These are phyloP conservation scores for Tetranychus truncatus DNA, from an alignment of 2,888 invertebrate species.

Conservation along the genomic window DNA sequence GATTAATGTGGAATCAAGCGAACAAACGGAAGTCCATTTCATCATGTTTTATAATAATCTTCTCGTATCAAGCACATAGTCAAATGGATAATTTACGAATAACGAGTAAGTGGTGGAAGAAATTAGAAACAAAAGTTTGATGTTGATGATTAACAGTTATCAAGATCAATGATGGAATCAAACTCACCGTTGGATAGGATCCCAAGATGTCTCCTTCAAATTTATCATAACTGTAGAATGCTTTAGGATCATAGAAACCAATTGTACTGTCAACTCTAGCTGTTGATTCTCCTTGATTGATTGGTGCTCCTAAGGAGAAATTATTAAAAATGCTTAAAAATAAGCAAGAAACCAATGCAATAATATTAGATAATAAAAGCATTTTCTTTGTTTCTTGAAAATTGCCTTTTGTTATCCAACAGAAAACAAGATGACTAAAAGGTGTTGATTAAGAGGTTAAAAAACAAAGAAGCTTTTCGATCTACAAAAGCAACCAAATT, in stretches of 20 bases:
- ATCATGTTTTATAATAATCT: too few relatives aligned
- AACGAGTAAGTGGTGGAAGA: neutral
- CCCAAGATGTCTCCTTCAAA: slow-evolving; percentile 13
- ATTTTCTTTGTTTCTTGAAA: too few relatives aligned
- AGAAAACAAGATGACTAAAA: too few relatives aligned
- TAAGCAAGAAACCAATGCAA: neutral
- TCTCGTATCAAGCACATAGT: too few relatives aligned
- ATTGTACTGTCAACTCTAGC: neutral
- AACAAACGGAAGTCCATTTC: too few relatives aligned
- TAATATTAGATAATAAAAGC: neutral
- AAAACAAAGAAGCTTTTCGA: too few relatives aligned
- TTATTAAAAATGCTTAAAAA: neutral
- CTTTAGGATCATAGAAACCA: slow-evolving; percentile 9
- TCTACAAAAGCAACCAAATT: too few relatives aligned
- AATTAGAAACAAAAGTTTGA: neutral
- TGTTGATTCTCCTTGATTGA: neutral
- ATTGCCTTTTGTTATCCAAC: too few relatives aligned
- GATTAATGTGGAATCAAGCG: neutral
- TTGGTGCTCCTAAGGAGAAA: neutral
- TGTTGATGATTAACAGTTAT: neutral
- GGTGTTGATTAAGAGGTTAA: too few relatives aligned
- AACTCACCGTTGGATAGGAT: neutral
- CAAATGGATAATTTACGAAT: neutral
- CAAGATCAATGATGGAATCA: neutral
- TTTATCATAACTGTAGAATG: neutral